phyloP scores from a whole-genome alignment of 2,113 vertebrate species.

The Calypte anna region DNA sequence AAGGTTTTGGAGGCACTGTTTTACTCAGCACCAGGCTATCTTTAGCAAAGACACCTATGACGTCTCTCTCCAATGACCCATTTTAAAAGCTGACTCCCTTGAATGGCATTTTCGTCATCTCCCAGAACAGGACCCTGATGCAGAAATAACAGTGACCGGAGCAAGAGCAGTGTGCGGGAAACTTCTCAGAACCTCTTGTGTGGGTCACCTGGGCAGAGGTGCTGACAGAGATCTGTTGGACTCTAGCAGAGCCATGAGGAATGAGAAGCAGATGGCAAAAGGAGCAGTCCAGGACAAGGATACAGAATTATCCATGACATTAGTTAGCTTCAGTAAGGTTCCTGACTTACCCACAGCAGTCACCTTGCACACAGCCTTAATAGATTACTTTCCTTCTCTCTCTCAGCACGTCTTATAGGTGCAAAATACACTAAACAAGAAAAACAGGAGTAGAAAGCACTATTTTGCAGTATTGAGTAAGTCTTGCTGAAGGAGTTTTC shows the following conservation, averaged over 20 bases:
- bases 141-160: not conserved
- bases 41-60: constrained; percentile 50
- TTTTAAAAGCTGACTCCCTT: constrained; percentile 61
- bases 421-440: not conserved
- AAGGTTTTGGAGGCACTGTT: constrained; percentile 50
- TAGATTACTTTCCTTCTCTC: not conserved
- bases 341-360: rapidly evolving
- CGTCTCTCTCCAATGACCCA: not conserved
- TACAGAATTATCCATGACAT: not conserved
- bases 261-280: rapidly evolving
- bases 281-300: not conserved
- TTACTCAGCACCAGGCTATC: constrained; percentile 68
- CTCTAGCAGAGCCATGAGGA: not conserved
- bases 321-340: not conserved
- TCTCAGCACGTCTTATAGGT: not conserved
- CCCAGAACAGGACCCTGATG: not conserved
- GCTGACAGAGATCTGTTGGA: rapidly evolving
- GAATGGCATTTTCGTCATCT: constrained; percentile 38
- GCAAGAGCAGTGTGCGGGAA: rapidly evolving
- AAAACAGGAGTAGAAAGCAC: constrained; percentile 16
- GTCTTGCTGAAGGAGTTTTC: constrained; percentile 24
- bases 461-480: not conserved
- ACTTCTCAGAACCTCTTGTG: not conserved
- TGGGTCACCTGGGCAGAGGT: rapidly evolving
- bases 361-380: not conserved